Evolutionary conservation across 2,797 vertebrate genomes (phyloP).

Genomic region (Numenius phaeopus): DNA sequence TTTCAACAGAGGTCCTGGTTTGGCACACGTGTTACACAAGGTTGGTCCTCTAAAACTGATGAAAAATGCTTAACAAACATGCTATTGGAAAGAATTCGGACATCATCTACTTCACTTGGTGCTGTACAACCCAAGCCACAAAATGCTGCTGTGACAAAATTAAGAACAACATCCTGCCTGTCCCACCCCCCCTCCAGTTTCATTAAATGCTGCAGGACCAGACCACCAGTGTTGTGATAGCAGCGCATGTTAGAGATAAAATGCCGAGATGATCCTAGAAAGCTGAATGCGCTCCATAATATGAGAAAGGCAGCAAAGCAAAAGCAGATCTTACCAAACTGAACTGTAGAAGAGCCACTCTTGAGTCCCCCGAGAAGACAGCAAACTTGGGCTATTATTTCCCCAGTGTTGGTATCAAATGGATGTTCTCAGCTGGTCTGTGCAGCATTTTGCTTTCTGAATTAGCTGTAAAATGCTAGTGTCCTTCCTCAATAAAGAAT

Average conservation of each 20-base stretch:
- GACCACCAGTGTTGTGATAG: neutral
- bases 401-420: neutral
- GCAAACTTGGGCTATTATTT: neutral
- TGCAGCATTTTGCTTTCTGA: neutral
- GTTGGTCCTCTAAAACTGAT: neutral
- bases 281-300: neutral
- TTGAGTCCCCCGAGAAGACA: neutral
- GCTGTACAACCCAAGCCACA: neutral
- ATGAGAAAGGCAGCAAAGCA: neutral
- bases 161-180: neutral
- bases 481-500: neutral
- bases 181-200: accelerated
- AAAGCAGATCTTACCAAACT: neutral
- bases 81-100: neutral
- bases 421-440: neutral
- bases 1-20: neutral
- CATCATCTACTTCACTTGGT: neutral
- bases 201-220: neutral
- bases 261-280: neutral
- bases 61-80: neutral
- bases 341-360: neutral
- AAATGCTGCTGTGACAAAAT: neutral
- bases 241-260: neutral
- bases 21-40: neutral
- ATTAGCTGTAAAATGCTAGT: neutral